Percentiles rank a stretch among this genome's conserved stretches.
Conservation (phyloP, 2,888 invertebrate species). For the Strigamia transsilvanica region DNA sequence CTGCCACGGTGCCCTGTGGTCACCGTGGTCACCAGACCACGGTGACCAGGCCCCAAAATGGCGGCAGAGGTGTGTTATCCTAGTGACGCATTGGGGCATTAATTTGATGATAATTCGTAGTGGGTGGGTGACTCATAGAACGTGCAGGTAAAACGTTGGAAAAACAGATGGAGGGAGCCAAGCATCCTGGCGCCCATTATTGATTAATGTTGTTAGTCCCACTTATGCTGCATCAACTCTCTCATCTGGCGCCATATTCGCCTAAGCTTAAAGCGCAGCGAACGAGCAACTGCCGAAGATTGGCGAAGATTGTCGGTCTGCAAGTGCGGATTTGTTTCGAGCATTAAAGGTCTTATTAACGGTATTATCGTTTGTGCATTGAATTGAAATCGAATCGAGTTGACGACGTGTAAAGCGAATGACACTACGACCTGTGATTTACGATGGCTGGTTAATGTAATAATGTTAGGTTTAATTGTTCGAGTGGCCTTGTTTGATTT, state of each 20-base stretch:
- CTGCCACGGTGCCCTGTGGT: too few relatives aligned
- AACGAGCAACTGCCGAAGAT: neutral
- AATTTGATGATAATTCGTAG: neutral
- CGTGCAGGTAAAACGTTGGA: neutral
- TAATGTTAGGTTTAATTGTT: neutral
- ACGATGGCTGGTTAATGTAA: neutral
- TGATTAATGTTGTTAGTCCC: slow-evolving; percentile 34
- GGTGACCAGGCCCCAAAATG: too few relatives aligned
- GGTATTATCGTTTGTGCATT: neutral
- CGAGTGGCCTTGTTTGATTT: neutral
- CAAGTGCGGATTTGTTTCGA: too few relatives aligned
- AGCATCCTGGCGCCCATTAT: slow-evolving; percentile 39
- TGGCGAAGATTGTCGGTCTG: neutral
- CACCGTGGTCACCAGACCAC: too few relatives aligned
- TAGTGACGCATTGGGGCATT: neutral
- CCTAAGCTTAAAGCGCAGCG: neutral
- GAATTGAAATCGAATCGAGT: neutral
- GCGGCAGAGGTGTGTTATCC: too few relatives aligned
- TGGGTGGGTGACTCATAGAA: neutral
- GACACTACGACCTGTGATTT: neutral
- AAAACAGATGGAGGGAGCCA: neutral
- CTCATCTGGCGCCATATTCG: slow-evolving; percentile 17
- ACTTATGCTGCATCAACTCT: slow-evolving; percentile 12
- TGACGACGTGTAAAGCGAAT: neutral
- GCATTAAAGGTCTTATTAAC: too few relatives aligned